Evolutionary conservation across 2,888 invertebrate genomes (phyloP).

Genomic region (Taphrorychus bicolor): DNA sequence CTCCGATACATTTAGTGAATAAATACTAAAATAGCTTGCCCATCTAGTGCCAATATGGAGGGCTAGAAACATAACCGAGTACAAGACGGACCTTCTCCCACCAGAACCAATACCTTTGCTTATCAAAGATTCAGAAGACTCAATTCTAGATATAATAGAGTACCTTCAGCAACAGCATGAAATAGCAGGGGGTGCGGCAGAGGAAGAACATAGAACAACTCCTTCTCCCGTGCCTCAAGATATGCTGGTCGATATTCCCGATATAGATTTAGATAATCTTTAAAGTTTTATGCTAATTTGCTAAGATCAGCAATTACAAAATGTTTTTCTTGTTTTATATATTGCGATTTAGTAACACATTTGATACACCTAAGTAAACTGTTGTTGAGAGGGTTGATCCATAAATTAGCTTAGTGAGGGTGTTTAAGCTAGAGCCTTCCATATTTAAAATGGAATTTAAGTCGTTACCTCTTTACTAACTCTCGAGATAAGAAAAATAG

Average conservation of each 20-base stretch:
- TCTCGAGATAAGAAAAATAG: not conserved
- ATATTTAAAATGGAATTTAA: too few species aligned
- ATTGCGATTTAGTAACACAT: too few species aligned
- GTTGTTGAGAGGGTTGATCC: too few species aligned
- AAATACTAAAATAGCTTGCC: too few species aligned
- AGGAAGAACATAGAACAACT: conserved; percentile 55
- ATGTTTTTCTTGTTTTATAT: too few species aligned
- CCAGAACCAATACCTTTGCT: conserved; percentile 73
- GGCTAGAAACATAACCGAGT: conserved; percentile 71
- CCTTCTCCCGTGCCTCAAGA: conserved; percentile 49
- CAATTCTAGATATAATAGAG: conserved; percentile 61
- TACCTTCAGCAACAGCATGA: conserved; percentile 62
- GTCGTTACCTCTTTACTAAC: too few species aligned
- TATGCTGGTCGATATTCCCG: conserved; percentile 45
- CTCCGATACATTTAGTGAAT: too few species aligned
- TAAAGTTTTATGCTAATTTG: conserved; percentile 11
- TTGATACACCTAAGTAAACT: too few species aligned
- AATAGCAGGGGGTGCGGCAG: conserved; percentile 53
- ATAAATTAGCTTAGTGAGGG: too few species aligned
- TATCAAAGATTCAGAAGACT: conserved; percentile 69
- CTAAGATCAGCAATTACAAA: too few species aligned
- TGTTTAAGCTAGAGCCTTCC: too few species aligned
- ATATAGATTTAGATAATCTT: conserved; percentile 45
- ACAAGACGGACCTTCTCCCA: conserved; percentile 73
- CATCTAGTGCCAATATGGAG: conserved; percentile 69